Evolutionary conservation across 2,113 vertebrate genomes (phyloP).

Genomic region (Anseranas semipalmata): DNA sequence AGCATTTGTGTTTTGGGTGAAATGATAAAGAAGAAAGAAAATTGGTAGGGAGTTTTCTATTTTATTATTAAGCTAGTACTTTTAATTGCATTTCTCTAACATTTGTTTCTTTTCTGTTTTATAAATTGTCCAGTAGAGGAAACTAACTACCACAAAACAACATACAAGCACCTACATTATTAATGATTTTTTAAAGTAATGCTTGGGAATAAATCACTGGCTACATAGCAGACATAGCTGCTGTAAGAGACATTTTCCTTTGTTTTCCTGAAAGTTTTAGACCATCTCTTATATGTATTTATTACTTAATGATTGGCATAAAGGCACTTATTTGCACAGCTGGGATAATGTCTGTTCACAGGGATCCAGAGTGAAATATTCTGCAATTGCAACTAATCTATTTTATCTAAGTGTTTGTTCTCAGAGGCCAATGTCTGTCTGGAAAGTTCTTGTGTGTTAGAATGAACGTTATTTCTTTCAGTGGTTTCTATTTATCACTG

Average conservation of each 20-base stretch:
- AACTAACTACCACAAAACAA: background rate
- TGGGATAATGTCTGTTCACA: slow-evolving; percentile 24
- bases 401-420: slow-evolving; percentile 70
- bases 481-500: slow-evolving; percentile 79
- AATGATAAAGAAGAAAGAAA: background rate
- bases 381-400: slow-evolving; percentile 47
- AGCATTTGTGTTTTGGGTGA: background rate
- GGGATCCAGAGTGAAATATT: slow-evolving; percentile 55
- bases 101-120: background rate
- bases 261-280: slow-evolving; percentile 36
- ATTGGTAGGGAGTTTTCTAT: background rate
- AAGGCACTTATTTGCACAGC: slow-evolving; percentile 37
- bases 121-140: slow-evolving; percentile 3
- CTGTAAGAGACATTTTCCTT: background rate
- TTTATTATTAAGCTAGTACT: background rate
- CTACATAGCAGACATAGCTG: background rate
- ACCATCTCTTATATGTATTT: slow-evolving; percentile 20
- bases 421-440: slow-evolving; percentile 66
- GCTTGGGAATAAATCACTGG: background rate
- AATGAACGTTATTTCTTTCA: slow-evolving; percentile 71
- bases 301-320: slow-evolving; percentile 51
- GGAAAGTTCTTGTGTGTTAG: slow-evolving; percentile 67
- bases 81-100: background rate
- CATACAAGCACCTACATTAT: background rate
- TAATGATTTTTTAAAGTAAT: background rate